A percentile compares a stretch with the other conserved stretches of the same genome.
These are phyloP conservation scores for Gobio occitaniae DNA, from an alignment of 2,797 vertebrate genomes.

Conservation along the genomic window DNA sequence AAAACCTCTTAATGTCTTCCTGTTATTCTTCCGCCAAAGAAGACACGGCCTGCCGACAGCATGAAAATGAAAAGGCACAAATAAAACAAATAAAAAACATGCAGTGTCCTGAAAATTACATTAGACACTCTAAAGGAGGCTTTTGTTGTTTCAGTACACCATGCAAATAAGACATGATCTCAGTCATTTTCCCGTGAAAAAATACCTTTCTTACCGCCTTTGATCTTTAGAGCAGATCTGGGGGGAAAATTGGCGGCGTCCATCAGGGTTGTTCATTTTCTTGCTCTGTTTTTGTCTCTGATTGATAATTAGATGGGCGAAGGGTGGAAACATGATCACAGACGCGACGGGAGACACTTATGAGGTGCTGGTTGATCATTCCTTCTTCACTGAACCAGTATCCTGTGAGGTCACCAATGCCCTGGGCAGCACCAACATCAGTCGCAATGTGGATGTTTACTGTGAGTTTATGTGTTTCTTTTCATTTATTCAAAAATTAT, in stretches of 20 bases:
- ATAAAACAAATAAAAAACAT: background rate
- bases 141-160: constrained; percentile 51
- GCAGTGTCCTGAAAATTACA: constrained; percentile 27
- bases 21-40: constrained; percentile 37
- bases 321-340: constrained; percentile 90
- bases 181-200: constrained; percentile 39
- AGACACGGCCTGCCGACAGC: constrained; percentile 10
- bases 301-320: constrained; percentile 88
- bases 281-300: constrained; percentile 18
- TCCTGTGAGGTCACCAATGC: constrained; percentile 97
- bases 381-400: constrained; percentile 93
- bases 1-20: constrained; percentile 46
- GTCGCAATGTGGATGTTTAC: constrained; percentile 95
- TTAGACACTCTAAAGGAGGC: constrained; percentile 23
- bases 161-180: constrained; percentile 53
- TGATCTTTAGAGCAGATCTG: constrained; percentile 34
- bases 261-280: constrained; percentile 27
- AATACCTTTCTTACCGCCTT: constrained; percentile 35
- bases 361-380: constrained; percentile 92
- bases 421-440: constrained; percentile 96
- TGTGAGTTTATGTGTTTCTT: constrained; percentile 82
- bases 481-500: background rate
- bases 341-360: constrained; percentile 90
- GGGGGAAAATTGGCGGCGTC: background rate
- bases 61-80: constrained; percentile 14